Base-by-base conservation (phyloP, 2,888 invertebrate species). In the Leptopterna dolabrata region DNA sequence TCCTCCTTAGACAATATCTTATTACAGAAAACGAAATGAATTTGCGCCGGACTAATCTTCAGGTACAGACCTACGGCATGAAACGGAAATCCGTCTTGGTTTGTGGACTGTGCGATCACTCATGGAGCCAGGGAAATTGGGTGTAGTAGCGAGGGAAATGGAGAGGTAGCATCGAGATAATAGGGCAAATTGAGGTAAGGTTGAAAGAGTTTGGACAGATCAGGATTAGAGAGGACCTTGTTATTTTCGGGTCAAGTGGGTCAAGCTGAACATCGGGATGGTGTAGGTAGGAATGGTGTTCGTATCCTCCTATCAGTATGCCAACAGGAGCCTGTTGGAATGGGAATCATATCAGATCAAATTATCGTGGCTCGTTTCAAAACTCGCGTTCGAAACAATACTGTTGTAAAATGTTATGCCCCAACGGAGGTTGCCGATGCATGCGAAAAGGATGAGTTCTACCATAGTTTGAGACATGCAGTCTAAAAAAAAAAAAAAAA, bases 81-180 rank as follows among this genome's bases (percentile, higher is more conserved):
- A 71, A 71, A 71, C 16, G 6, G 76, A 76, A 7, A 76, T 36
- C 76, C 76, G 76, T 13, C 30, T 88, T 78, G 84, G 85, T 29
- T 76, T 78, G 78, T 88, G 85, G 63, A 85, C 78, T 30, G 63
- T 88, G 9, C 19, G 87, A 3, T 85, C 87, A 16, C 45, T 87
- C 19, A 36, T 6, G 14, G 84, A 84, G n/a, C 70, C 3, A 16
- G 76, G 87, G 1, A 84, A 71, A 16, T 13, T 87, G 30, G 76
- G 55, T 4, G 30, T 41, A 27, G 83, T 84, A 30, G 84, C 27
- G 70, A 73, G 51, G 13, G 87, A 87, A 41, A 47, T 83, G 73
- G 45, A 45, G 24, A 84, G 29, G 14, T 87, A 87, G 45, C 83
- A 83, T 87, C n/a, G 87, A 87, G 27, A 87, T 73, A 16, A 30